Evolutionary conservation across 2,888 invertebrate species (phyloP).

Genomic region (Athetis lepigone): DNA sequence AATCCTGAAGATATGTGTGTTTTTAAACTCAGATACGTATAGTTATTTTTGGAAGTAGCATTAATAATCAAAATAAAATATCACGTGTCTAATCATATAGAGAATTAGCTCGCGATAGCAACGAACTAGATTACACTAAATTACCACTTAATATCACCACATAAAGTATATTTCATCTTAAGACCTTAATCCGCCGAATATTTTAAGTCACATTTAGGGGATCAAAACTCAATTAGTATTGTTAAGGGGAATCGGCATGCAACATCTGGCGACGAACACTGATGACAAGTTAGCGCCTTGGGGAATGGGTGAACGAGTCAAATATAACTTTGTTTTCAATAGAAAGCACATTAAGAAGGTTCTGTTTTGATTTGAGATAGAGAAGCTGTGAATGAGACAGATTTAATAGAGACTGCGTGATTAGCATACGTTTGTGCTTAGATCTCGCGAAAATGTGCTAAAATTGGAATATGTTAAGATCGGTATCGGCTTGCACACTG

Average conservation of each 20-base stretch:
- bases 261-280: constrained; percentile 74
- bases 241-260: constrained; percentile 66
- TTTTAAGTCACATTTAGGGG: constrained; percentile 68
- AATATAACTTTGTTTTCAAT: constrained; percentile 64
- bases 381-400: constrained; percentile 14
- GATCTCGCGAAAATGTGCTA: not conserved
- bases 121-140: constrained; percentile 27
- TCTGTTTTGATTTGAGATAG: constrained; percentile 26
- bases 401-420: constrained; percentile 11
- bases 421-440: not conserved
- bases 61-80: no score
- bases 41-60: no score
- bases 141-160: constrained; percentile 26
- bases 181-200: constrained; percentile 56
- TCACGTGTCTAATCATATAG: no score
- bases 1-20: not conserved
- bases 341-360: constrained; percentile 51
- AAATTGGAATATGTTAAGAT: not conserved
- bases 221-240: constrained; percentile 78
- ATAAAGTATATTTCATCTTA: constrained; percentile 51
- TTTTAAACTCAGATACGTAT: no score
- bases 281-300: constrained; percentile 67
- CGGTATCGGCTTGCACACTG: no score
- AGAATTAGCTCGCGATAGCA: not conserved
- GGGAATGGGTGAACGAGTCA: constrained; percentile 59